phyloP scores from a whole-genome alignment of 2,113 vertebrate species.

The Phrynosoma blainvillii region DNA sequence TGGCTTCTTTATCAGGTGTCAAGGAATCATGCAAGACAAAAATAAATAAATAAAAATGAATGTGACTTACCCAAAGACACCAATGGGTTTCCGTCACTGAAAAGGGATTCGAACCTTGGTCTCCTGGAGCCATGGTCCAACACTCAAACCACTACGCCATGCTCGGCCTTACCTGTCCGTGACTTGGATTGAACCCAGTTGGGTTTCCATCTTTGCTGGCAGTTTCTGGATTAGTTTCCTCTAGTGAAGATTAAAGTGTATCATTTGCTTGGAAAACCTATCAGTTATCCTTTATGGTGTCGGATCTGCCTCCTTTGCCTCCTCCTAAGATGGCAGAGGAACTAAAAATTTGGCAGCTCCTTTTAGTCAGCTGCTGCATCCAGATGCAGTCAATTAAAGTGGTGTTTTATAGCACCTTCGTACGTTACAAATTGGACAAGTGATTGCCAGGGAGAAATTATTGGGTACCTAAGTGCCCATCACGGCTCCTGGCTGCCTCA shows the following conservation, averaged over 20 bases:
- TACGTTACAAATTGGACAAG: fast-evolving
- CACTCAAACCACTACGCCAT: neutral
- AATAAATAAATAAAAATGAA: no score
- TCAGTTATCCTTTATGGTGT: neutral
- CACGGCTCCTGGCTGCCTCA: neutral
- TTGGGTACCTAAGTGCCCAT: conserved; percentile 6
- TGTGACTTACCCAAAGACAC: no score
- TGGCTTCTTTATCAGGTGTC: no score
- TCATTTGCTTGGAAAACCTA: neutral
- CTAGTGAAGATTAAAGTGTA: neutral
- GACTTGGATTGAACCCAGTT: neutral
- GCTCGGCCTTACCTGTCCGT: no score
- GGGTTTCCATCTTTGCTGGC: neutral
- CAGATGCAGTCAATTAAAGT: neutral
- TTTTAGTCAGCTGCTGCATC: fast-evolving
- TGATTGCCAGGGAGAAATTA: fast-evolving
- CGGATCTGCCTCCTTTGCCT: neutral
- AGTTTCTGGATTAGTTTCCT: neutral
- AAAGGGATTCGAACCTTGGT: no score
- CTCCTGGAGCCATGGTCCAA: no score
- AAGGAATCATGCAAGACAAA: no score
- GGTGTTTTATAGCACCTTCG: neutral
- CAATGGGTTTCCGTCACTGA: no score
- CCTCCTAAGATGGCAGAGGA: neutral
- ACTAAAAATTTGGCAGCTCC: fast-evolving